phyloP scores from a whole-genome alignment of 2,113 vertebrate genomes.

The Scolopax mira region DNA sequence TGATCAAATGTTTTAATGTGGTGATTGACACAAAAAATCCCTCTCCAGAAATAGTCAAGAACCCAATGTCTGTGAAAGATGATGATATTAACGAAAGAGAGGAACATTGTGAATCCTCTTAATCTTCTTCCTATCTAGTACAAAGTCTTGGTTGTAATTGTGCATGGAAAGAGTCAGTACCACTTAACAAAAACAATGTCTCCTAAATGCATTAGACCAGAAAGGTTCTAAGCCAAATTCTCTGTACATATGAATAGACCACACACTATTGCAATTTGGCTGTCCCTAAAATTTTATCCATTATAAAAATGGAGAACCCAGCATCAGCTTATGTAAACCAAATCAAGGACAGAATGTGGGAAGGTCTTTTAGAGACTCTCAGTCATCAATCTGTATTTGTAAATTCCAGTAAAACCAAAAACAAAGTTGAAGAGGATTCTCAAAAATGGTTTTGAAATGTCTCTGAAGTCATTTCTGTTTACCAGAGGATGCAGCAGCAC shows the following conservation, averaged over 20 bases:
- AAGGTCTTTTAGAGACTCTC: neutral
- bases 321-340: neutral
- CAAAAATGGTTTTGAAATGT: neutral
- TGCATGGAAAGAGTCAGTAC: neutral
- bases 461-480: neutral
- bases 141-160: neutral
- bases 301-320: neutral
- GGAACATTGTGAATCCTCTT: neutral
- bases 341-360: neutral
- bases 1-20: neutral
- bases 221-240: neutral
- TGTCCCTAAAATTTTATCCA: neutral
- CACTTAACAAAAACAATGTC: neutral
- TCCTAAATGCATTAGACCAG: neutral
- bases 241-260: neutral
- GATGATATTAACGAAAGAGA: neutral
- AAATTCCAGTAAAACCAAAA: neutral
- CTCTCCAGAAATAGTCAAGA: neutral
- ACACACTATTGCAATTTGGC: neutral
- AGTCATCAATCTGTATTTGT: neutral
- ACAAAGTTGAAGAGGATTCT: neutral
- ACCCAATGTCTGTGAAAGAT: neutral
- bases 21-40: neutral
- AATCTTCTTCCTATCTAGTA: neutral
- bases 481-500: neutral